Evolutionary conservation across 1,140 invertebrate genomes (phyloP).

Genomic region (Adoxophyes honmai): DNA sequence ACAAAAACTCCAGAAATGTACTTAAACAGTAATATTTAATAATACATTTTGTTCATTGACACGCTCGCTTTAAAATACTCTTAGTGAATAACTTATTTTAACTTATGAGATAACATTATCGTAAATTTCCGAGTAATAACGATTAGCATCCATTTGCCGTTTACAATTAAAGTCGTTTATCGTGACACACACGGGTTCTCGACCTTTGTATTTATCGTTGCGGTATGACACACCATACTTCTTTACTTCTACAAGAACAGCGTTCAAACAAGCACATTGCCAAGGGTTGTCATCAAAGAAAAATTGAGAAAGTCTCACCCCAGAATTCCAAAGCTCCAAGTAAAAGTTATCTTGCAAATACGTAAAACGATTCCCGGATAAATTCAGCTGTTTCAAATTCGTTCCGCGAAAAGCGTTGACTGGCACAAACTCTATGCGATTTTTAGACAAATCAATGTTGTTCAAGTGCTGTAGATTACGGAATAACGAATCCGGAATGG

Average conservation of each 20-base stretch:
- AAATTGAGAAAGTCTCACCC: conserved; percentile 45
- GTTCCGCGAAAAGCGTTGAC: conserved; percentile 49
- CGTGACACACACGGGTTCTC: conserved; percentile 43
- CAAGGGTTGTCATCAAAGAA: conserved; percentile 64
- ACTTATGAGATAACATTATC: conserved; percentile 20
- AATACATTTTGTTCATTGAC: too few relatives aligned
- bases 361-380: conserved; percentile 50
- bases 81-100: too few relatives aligned
- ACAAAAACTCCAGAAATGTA: too few relatives aligned
- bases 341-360: conserved; percentile 60
- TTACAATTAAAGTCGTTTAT: conserved; percentile 40
- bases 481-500: conserved; percentile 47
- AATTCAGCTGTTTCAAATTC: conserved; percentile 45
- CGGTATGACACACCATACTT: conserved; percentile 43
- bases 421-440: conserved; percentile 40
- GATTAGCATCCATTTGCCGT: conserved; percentile 39
- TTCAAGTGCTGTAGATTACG: conserved; percentile 37
- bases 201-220: conserved; percentile 39
- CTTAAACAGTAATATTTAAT: too few relatives aligned
- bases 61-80: too few relatives aligned
- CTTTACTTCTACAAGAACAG: conserved; percentile 51
- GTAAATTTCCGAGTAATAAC: conserved; percentile 36
- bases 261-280: conserved; percentile 57
- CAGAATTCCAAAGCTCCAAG: conserved; percentile 52
- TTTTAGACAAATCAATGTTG: conserved; percentile 49